Base-by-base conservation (phyloP, 2,888 invertebrate genomes). In the Falcaria lacertinaria region DNA sequence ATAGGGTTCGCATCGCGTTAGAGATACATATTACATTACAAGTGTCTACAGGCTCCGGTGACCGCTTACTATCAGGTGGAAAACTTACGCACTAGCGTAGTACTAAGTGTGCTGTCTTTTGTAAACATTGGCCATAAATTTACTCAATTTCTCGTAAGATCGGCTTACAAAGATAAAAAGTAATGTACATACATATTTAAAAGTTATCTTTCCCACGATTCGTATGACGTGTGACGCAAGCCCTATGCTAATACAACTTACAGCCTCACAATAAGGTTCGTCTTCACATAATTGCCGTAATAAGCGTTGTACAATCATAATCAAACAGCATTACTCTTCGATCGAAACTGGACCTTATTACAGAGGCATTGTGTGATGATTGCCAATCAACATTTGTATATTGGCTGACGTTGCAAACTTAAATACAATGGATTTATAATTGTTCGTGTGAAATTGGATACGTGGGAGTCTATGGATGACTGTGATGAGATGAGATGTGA, bases 261-360 rank as follows among this genome's bases (percentile, higher is more conserved):
- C 75, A 83, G 83, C 63, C 55, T 56, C 59, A 81, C 75, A 83
- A 85, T 78, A 71, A 76, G 62, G 69, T 64, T 55, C 66, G 63
- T 76, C 72, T 71, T 67, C 59, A 50, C 63, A 83, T 86, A 86
- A 86, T 86, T 85, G 75, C 70, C 72, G 71, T 80, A 80, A 83
- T 82, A 84, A 78, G 74, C 67, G 66, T 61, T 66, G 67, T 74
- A 71, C 74, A 79, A 78, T 80, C 74, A 77, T 74, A 81, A 81
- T 84, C 82, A 81, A 80, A 78, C 66, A 74, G 73, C 78, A 79
- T 83, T 83, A 86, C 74, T 70, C 59, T 69, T 66, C 67, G 70
- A 75, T 83, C 74, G 74, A 68, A 68, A 65, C 57, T 64, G 66
- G 60, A 37, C 45, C 60, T 73, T 78, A 78, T 76, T 79, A 64